These are phyloP conservation scores for Heliconius hermathena DNA, from an alignment of 1,140 invertebrate species.

Conservation along the genomic window DNA sequence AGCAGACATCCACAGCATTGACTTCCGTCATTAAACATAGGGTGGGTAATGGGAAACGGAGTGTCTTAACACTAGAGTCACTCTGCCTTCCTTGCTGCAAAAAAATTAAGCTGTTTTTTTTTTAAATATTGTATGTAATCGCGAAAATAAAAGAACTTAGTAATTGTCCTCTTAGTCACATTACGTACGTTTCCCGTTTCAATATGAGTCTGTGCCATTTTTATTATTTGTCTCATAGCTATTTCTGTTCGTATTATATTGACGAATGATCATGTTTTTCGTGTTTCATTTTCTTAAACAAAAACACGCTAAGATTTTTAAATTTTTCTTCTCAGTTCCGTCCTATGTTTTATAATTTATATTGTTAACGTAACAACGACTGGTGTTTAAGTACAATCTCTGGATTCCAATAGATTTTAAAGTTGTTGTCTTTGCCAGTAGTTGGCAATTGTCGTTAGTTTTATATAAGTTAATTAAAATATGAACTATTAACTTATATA, in stretches of 20 bases:
- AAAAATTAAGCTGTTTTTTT: background rate
- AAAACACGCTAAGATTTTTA: background rate
- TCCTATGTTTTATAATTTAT: background rate
- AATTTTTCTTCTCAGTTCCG: background rate
- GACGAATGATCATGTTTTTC: background rate
- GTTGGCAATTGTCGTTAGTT: too few species aligned
- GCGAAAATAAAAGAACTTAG: background rate
- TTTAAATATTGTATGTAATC: background rate
- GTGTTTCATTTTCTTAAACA: background rate
- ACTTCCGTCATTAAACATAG: background rate
- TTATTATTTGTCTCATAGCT: slow-evolving; percentile 6
- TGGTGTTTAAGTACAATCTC: too few species aligned
- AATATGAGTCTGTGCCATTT: background rate
- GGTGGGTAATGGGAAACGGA: background rate
- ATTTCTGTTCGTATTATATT: background rate
- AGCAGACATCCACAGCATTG: background rate
- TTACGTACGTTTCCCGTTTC: background rate
- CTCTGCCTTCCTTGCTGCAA: background rate
- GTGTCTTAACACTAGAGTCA: background rate
- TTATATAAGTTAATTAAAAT: too few species aligned
- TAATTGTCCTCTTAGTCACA: background rate
- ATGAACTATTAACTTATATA: too few species aligned
- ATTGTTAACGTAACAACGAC: too few species aligned
- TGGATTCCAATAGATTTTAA: too few species aligned
- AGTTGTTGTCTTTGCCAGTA: too few species aligned